These are phyloP conservation scores for Platysternon megacephalum DNA, from an alignment of 2,113 vertebrate genomes.

Conservation along the genomic window DNA sequence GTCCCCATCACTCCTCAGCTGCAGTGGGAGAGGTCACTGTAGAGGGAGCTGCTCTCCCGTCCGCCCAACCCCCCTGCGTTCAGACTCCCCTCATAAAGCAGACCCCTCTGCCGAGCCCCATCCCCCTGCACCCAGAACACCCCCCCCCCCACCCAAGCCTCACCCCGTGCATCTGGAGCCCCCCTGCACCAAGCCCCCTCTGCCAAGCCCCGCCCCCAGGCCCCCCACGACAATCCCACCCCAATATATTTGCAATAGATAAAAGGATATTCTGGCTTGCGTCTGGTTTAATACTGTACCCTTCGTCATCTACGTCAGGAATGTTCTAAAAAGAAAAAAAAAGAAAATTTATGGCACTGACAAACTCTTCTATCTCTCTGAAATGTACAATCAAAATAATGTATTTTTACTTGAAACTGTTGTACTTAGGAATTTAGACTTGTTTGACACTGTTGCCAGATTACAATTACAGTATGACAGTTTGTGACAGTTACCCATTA, in stretches of 20 bases:
- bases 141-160: too few species aligned
- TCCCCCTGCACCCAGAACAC: too few species aligned
- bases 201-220: too few species aligned
- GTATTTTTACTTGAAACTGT: neutral
- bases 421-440: neutral
- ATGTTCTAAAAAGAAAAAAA: constrained; percentile 84
- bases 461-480: neutral
- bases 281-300: constrained; percentile 97
- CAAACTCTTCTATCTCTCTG: neutral
- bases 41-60: too few species aligned
- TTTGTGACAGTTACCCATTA: neutral
- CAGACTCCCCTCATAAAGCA: too few species aligned
- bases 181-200: too few species aligned
- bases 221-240: too few species aligned
- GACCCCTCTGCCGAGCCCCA: too few species aligned
- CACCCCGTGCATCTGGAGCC: too few species aligned
- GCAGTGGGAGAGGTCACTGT: too few species aligned
- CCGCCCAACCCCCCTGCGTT: too few species aligned
- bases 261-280: constrained; percentile 92
- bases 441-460: constrained; percentile 1
- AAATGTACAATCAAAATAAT: neutral
- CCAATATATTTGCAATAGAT: neutral
- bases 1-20: too few species aligned
- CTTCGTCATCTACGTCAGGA: constrained; percentile 95
- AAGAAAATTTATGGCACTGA: constrained; percentile 1